Conservation (phyloP, 2,888 invertebrate genomes). For the Sesamia inferens region DNA sequence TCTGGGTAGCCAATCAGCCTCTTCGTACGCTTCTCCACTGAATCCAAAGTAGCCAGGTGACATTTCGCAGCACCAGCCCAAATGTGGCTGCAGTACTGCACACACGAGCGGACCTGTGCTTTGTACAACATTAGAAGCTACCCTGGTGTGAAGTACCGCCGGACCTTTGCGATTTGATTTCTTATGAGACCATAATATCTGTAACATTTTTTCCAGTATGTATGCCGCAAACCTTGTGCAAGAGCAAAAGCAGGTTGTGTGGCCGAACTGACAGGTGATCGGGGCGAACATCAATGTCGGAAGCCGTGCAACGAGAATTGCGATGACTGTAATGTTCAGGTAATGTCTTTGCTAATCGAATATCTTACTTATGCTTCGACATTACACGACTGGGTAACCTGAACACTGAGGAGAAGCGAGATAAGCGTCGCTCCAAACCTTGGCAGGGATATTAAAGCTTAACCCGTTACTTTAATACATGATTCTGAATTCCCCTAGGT, state of each 20-base stretch:
- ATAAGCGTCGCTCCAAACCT: background rate
- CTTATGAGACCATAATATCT: background rate
- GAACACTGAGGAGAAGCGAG: background rate
- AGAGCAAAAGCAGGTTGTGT: conserved; percentile 85
- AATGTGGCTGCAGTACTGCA: too few relatives aligned
- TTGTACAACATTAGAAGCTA: too few relatives aligned
- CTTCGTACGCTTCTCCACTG: too few relatives aligned
- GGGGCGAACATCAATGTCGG: conserved; percentile 83
- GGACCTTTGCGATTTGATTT: too few relatives aligned
- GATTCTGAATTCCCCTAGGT: background rate
- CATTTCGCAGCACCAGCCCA: too few relatives aligned
- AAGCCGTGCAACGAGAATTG: conserved; percentile 89
- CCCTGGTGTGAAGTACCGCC: too few relatives aligned
- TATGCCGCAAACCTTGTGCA: conserved; percentile 85
- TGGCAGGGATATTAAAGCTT: background rate
- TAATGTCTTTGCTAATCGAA: conserved; percentile 48
- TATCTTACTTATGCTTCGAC: background rate
- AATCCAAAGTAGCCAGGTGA: too few relatives aligned
- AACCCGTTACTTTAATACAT: background rate
- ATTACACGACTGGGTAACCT: too few relatives aligned
- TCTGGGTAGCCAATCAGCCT: too few relatives aligned
- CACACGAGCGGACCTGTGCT: too few relatives aligned
- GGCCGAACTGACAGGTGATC: conserved; percentile 71
- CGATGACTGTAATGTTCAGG: conserved; percentile 82
- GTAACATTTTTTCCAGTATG: conserved; percentile 79